phyloP scores from a whole-genome alignment of 2,113 vertebrate genomes.

The Aleadryas rufinucha region DNA sequence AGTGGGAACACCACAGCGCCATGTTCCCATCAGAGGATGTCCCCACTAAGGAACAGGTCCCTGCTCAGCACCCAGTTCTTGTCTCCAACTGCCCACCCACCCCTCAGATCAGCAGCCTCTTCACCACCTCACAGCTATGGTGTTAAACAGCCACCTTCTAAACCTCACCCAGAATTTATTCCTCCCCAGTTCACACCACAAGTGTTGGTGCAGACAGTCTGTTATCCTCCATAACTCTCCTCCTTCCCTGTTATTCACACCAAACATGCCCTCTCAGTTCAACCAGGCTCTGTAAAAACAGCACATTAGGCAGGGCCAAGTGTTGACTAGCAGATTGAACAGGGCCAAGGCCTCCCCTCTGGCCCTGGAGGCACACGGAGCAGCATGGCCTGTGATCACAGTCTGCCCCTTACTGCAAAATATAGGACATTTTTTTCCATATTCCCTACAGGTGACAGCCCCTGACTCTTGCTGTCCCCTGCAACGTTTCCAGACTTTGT shows the following conservation, averaged over 20 bases:
- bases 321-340: background rate
- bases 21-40: background rate
- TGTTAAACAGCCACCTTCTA: background rate
- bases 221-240: background rate
- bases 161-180: background rate
- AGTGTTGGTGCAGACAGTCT: background rate
- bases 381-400: background rate
- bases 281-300: background rate
- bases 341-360: background rate
- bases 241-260: background rate
- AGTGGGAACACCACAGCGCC: too few relatives aligned
- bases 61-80: background rate
- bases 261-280: background rate
- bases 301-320: background rate
- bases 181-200: background rate
- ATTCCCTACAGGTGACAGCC: background rate
- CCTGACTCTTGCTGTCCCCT: background rate
- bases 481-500: background rate
- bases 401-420: background rate
- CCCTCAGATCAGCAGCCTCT: background rate
- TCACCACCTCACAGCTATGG: background rate
- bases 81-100: background rate
- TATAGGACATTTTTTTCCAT: rapidly evolving
- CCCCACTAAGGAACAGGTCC: background rate
- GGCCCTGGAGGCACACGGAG: background rate